A percentile compares a stretch with the other conserved stretches of the same genome.
These are phyloP conservation scores for Elaeidobius kamerunicus DNA, from an alignment of 2,888 invertebrate genomes.

Conservation along the genomic window DNA sequence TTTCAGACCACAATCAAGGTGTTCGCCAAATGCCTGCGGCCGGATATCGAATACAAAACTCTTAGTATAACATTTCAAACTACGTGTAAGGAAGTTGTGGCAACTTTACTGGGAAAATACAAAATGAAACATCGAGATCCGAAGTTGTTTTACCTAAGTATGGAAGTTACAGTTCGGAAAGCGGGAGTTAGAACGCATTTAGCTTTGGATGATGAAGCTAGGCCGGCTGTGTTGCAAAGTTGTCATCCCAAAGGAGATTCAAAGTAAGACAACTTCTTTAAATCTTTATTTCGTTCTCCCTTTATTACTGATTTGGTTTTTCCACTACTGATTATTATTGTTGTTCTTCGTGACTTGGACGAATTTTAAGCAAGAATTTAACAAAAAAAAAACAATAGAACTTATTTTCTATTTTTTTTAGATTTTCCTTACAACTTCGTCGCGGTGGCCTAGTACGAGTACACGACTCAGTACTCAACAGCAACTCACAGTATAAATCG, in stretches of 20 bases:
- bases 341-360: too few relatives aligned
- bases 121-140: slow-evolving; percentile 91
- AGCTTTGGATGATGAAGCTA: slow-evolving; percentile 81
- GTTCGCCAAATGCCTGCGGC: slow-evolving; percentile 82
- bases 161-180: slow-evolving; percentile 87
- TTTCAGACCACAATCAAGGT: slow-evolving; percentile 89
- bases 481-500: slow-evolving; percentile 90
- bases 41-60: slow-evolving; percentile 96
- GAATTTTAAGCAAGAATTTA: background rate
- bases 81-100: slow-evolving; percentile 82
- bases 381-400: background rate
- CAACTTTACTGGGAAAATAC: slow-evolving; percentile 76
- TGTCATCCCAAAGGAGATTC: slow-evolving; percentile 94
- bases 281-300: background rate
- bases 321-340: too few relatives aligned
- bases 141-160: slow-evolving; percentile 87
- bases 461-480: slow-evolving; percentile 87
- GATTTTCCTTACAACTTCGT: slow-evolving; percentile 83
- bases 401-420: slow-evolving; percentile 46
- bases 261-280: slow-evolving; percentile 58
- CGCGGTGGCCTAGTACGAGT: slow-evolving; percentile 90
- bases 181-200: slow-evolving; percentile 80
- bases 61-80: slow-evolving; percentile 86
- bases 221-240: slow-evolving; percentile 87
- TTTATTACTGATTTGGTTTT: background rate